Percentiles rank a stretch among this genome's conserved stretches.
phyloP scores from a whole-genome alignment of 1,140 invertebrate genomes.

The Reticulitermes speratus region DNA sequence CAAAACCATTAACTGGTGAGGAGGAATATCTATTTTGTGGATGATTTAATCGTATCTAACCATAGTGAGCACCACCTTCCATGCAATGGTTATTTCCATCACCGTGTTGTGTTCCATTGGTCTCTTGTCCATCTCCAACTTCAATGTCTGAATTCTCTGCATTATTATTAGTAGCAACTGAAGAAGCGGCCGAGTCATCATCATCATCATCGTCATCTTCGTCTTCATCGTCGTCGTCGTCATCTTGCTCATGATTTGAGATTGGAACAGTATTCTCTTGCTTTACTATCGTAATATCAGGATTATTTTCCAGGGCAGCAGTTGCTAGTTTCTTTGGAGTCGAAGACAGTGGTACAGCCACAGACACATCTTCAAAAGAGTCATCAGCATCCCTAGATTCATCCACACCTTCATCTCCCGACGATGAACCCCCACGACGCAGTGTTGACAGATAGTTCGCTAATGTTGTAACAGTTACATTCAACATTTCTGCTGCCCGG shows the following conservation, averaged over 20 bases:
- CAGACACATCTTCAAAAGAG: conserved; percentile 16
- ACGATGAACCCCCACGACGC: conserved; percentile 41
- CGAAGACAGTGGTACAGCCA: conserved; percentile 38
- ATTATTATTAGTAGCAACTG: conserved; percentile 30
- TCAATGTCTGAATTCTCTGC: conserved; percentile 28
- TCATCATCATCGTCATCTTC: conserved; percentile 27
- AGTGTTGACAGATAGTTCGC: conserved; percentile 67
- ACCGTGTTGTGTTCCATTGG: conserved; percentile 22
- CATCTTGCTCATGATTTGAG: conserved; percentile 24
- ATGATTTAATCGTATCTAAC: neutral
- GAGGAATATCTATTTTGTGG: neutral
- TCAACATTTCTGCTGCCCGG: conserved; percentile 68
- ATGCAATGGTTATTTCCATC: neutral
- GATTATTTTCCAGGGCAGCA: conserved; percentile 57
- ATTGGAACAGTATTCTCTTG: conserved; percentile 47
- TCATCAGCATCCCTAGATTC: conserved; percentile 29
- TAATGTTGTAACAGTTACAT: conserved; percentile 68
- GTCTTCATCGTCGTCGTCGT: neutral
- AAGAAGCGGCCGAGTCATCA: conserved; percentile 27
- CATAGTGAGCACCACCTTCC: neutral
- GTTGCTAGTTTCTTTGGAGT: conserved; percentile 51
- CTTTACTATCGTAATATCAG: conserved; percentile 63
- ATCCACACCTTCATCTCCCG: conserved; percentile 33
- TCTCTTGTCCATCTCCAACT: neutral
- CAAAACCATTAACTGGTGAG: no score